Evolutionary conservation across 2,888 invertebrate genomes (phyloP).

Genomic region (Xiphydria camelus): DNA sequence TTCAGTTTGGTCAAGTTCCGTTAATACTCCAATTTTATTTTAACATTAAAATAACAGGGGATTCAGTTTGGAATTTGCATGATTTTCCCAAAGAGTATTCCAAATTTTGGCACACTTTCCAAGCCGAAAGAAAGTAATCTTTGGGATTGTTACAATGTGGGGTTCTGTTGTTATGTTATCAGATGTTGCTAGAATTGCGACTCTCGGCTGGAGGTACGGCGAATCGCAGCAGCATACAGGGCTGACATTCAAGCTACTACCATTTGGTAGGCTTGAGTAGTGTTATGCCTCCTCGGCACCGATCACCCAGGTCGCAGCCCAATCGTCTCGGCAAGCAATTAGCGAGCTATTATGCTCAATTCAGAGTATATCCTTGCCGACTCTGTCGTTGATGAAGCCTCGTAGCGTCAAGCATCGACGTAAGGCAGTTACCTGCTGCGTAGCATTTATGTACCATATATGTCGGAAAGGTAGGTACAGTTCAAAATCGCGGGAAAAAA

Average conservation of each 20-base stretch:
- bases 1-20: too few species aligned
- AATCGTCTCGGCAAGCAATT: constrained; percentile 51
- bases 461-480: constrained; percentile 54
- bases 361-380: constrained; percentile 49
- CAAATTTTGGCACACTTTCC: too few species aligned
- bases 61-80: constrained; percentile 31
- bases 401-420: constrained; percentile 51
- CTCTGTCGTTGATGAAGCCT: constrained; percentile 55
- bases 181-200: constrained; percentile 55
- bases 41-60: too few species aligned
- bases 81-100: too few species aligned
- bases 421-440: constrained; percentile 55
- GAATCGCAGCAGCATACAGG: constrained; percentile 47
- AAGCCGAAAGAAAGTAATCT: constrained; percentile 23
- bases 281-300: constrained; percentile 54
- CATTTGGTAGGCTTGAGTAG: constrained; percentile 54
- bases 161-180: constrained; percentile 47
- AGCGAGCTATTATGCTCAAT: constrained; percentile 50
- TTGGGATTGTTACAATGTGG: constrained; percentile 37
- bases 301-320: constrained; percentile 47
- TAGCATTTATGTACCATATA: constrained; percentile 57
- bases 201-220: constrained; percentile 49
- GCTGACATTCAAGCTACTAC: constrained; percentile 56
- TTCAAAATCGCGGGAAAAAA: constrained; percentile 1
- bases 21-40: too few species aligned